These are phyloP conservation scores for Peromyscus eremicus DNA, from an alignment of 2,797 vertebrate genomes.

Conservation along the genomic window DNA sequence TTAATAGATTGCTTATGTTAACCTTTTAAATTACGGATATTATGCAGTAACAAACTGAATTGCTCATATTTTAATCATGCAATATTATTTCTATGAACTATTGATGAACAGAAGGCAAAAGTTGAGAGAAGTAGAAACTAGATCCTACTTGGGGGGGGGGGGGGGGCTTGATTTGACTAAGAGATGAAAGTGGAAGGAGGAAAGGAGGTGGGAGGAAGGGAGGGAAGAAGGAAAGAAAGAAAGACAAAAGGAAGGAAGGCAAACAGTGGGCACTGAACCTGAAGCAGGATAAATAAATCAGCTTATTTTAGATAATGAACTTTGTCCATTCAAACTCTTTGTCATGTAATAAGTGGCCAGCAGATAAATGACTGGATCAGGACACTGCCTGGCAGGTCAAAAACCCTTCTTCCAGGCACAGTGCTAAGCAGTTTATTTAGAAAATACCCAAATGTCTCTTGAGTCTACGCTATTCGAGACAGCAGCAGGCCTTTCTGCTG, in stretches of 20 bases:
- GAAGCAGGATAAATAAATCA: not conserved
- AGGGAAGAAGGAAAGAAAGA: not conserved
- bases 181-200: not conserved
- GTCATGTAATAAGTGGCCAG: not conserved
- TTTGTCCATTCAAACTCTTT: not conserved
- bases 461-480: not conserved
- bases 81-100: not conserved
- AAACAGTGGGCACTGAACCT: not conserved
- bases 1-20: not conserved
- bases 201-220: not conserved
- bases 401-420: not conserved
- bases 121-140: not conserved
- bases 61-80: not conserved
- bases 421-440: slow-evolving; percentile 25
- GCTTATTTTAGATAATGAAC: not conserved
- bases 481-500: not conserved
- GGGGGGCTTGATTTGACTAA: not conserved
- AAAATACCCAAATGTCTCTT: slow-evolving; percentile 46
- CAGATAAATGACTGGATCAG: not conserved
- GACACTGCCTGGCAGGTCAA: not conserved
- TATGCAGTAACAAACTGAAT: not conserved
- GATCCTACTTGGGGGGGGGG: not conserved
- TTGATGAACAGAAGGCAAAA: not conserved
- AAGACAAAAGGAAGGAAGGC: not conserved
- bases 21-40: not conserved